Conservation (phyloP, 2,113 vertebrate species). For the Urocitellus parryii region DNA sequence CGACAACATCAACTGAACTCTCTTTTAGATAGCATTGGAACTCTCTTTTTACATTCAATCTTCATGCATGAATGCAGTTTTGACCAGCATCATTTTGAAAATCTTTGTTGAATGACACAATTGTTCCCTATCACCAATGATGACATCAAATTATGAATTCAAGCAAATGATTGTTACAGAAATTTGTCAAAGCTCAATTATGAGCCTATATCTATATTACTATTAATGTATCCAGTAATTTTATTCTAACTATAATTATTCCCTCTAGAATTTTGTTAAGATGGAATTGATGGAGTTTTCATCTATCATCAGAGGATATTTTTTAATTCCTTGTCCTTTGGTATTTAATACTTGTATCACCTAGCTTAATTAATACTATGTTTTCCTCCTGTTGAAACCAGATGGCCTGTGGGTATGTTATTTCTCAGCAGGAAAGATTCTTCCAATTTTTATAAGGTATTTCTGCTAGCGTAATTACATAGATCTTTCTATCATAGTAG, state of each 20-base stretch:
- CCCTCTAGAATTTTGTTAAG: neutral
- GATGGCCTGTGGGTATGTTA: accelerated
- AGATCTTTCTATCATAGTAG: neutral
- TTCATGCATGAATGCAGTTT: neutral
- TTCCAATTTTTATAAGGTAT: neutral
- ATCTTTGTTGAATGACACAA: neutral
- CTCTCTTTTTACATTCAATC: neutral
- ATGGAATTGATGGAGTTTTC: neutral
- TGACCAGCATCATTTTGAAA: neutral
- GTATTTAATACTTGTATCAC: neutral
- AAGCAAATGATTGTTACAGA: neutral
- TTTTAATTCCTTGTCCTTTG: neutral
- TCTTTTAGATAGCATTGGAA: neutral
- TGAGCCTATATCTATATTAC: neutral
- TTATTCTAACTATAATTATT: neutral
- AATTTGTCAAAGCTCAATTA: neutral
- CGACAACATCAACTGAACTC: neutral
- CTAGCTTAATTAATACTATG: neutral
- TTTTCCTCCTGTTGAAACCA: neutral
- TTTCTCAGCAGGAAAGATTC: neutral
- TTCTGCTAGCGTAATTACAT: neutral
- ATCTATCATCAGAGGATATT: neutral
- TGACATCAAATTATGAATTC: neutral
- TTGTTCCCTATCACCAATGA: neutral
- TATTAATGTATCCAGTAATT: neutral